A percentile compares a stretch with the other conserved stretches of the same genome.
These are phyloP conservation scores for Dinocampus coccinellae DNA, from an alignment of 2,888 invertebrate genomes.

Conservation along the genomic window DNA sequence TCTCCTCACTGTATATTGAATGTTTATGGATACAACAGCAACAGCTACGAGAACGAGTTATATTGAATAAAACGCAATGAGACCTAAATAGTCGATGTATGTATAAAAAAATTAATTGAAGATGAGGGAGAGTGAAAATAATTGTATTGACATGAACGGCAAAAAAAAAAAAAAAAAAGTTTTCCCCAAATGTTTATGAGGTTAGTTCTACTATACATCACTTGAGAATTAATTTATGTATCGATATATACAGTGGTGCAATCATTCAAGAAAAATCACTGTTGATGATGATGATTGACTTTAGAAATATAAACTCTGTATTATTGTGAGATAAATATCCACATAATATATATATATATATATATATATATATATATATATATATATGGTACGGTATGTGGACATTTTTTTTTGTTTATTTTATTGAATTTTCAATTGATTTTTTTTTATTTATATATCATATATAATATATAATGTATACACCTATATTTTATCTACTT, in stretches of 20 bases:
- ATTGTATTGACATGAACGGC: constrained; percentile 25
- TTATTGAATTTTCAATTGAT: too few species aligned
- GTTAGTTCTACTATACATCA: constrained; percentile 4
- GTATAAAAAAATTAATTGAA: constrained; percentile 12
- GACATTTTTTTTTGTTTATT: too few species aligned
- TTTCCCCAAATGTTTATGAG: constrained; percentile 4
- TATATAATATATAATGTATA: too few species aligned
- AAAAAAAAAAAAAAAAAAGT: too few species aligned
- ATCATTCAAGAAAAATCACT: too few species aligned
- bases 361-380: too few species aligned
- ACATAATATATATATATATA: too few species aligned
- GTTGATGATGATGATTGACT: neutral
- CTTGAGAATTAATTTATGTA: neutral
- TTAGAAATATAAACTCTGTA: too few species aligned
- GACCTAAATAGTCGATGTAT: neutral
- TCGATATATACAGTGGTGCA: neutral
- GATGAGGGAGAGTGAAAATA: constrained; percentile 18
- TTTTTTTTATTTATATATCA: too few species aligned
- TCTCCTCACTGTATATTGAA: neutral
- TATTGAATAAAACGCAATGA: constrained; percentile 1
- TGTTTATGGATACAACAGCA: too few species aligned
- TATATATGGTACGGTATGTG: too few species aligned
- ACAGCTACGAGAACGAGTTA: neutral
- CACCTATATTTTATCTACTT: neutral
- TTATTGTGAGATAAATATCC: too few species aligned